A percentile compares a stretch with the other conserved stretches of the same genome.
These are phyloP conservation scores for Gallinago undulata DNA, from an alignment of 2,113 vertebrate species.

Conservation along the genomic window DNA sequence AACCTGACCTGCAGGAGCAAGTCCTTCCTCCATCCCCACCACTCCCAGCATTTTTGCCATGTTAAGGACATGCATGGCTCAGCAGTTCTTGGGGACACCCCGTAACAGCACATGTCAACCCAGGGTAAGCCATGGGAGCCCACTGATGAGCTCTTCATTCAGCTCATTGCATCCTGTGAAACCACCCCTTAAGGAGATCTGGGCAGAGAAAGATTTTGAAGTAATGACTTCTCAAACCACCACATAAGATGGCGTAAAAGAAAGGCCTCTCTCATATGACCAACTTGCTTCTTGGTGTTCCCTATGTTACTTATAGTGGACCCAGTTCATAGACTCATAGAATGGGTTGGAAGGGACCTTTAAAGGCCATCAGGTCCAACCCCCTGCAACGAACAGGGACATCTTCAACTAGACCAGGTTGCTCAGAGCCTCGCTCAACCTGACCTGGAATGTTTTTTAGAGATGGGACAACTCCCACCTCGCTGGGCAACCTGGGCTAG, in stretches of 20 bases:
- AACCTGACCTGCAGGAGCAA: rapidly evolving
- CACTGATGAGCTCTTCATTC: not conserved
- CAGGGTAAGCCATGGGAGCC: not conserved
- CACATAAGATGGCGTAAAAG: not conserved
- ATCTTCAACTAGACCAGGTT: not conserved
- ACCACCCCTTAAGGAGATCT: not conserved
- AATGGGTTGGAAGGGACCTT: not conserved
- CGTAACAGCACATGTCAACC: rapidly evolving
- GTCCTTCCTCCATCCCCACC: not conserved
- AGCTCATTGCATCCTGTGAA: not conserved
- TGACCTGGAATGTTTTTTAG: not conserved
- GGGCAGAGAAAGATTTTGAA: not conserved
- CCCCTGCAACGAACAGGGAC: not conserved
- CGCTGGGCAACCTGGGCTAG: not conserved
- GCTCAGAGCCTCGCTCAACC: not conserved
- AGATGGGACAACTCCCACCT: not conserved
- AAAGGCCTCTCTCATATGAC: not conserved
- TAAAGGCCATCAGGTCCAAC: not conserved
- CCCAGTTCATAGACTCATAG: not conserved
- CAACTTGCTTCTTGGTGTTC: not conserved
- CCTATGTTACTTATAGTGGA: not conserved
- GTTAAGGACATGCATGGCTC: not conserved
- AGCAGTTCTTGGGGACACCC: not conserved
- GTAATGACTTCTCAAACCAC: not conserved
- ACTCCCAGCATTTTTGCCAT: not conserved